Evolutionary conservation across 2,888 invertebrate genomes (phyloP).

Genomic region (Catotricha subobsoleta): DNA sequence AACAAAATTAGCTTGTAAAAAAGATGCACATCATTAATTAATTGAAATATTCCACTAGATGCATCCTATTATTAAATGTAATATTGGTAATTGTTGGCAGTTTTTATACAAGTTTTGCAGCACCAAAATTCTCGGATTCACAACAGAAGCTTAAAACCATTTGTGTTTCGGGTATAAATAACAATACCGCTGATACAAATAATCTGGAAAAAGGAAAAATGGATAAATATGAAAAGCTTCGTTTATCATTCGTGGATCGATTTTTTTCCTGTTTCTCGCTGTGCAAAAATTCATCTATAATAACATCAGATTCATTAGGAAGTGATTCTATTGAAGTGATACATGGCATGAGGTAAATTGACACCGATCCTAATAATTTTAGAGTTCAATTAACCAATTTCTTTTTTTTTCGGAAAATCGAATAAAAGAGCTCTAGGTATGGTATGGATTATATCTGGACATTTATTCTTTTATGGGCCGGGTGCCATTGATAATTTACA

Average conservation of each 20-base stretch:
- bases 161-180: too few relatives aligned
- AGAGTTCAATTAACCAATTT: too few relatives aligned
- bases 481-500: conserved; percentile 27
- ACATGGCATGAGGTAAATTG: conserved; percentile 21
- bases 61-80: conserved; percentile 3
- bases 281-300: conserved; percentile 10
- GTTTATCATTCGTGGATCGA: not conserved
- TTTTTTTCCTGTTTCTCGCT: conserved; percentile 12
- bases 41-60: conserved; percentile 3
- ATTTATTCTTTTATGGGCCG: conserved; percentile 29
- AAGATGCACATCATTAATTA: conserved; percentile 1
- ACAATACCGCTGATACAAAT: too few relatives aligned
- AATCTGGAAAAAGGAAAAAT: too few relatives aligned
- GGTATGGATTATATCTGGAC: conserved; percentile 37
- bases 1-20: too few relatives aligned
- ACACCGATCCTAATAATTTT: too few relatives aligned
- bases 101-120: conserved; percentile 1
- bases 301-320: conserved; percentile 10
- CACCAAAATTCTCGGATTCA: too few relatives aligned
- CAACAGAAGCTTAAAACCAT: too few relatives aligned
- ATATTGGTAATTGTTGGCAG: conserved; percentile 8
- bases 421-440: conserved; percentile 30
- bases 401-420: not conserved
- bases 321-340: conserved; percentile 12
- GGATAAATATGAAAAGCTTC: conserved; percentile 4